These are phyloP conservation scores for Chlamydotis undulata DNA, from an alignment of 2,113 vertebrate species.

Conservation along the genomic window DNA sequence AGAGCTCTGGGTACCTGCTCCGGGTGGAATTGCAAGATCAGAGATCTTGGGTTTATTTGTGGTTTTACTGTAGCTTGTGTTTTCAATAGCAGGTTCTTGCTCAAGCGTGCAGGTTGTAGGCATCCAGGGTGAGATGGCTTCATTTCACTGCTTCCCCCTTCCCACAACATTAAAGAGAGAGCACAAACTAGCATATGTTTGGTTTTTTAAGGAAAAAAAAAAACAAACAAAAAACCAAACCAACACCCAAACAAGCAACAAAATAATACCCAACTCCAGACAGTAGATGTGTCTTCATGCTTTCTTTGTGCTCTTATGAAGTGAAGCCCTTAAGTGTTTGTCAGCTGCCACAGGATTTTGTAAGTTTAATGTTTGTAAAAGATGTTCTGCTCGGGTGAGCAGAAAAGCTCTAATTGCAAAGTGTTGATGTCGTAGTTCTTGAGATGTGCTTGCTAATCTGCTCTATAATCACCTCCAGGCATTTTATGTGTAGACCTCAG, in stretches of 20 bases:
- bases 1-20: neutral
- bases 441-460: neutral
- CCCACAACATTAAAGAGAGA: neutral
- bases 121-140: neutral
- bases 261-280: neutral
- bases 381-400: neutral
- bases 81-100: neutral
- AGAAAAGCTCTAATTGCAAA: neutral
- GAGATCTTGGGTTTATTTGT: neutral
- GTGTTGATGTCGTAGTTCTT: neutral
- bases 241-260: neutral
- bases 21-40: neutral
- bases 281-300: neutral
- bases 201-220: neutral
- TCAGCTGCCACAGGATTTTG: neutral
- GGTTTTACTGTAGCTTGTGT: neutral
- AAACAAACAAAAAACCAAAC: neutral
- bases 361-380: neutral
- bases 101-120: neutral
- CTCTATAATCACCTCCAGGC: neutral
- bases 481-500: accelerated
- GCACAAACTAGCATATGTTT: neutral
- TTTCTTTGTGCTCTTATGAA: neutral
- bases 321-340: neutral
- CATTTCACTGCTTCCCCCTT: neutral